Base-by-base conservation (phyloP, 2,888 invertebrate genomes). In the Dryobotodes eremita region DNA sequence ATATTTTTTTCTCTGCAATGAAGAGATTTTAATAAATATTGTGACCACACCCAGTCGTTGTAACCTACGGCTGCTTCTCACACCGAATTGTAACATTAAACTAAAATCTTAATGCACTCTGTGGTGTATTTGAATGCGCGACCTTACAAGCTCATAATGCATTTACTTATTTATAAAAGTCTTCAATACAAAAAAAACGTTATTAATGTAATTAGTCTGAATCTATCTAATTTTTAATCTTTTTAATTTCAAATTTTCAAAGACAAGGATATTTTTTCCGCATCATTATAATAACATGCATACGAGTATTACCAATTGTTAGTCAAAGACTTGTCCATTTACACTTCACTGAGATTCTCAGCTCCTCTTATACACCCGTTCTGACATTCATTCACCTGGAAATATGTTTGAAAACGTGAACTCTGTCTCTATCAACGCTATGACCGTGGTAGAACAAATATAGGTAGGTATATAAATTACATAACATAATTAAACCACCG, bases 1-100 rank as follows among this genome's bases (percentile, higher is more conserved):
- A 50, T 70, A n/a, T 65, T 82, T 71, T 93, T 94, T 93, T 92
- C 92, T 92, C 83, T 91, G 81, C 90, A 94, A 95, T 95, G 94
- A 95, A 95, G 95, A 95, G 93, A 92, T 95, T 94, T 95, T 95
- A 95, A 95, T 95, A 95, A 95, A 95, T 94, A 93, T 90, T 69
- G 84, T 79, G 91, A 90, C 94, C 95, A 95, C 95, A 93, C 95
- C 95, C 94, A 90, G 80, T 53, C 81, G 78, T 80, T 82, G 80
- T 87, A 75, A 68, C 36, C 23, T 59, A 15, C 48, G 88, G 87
- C 31, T 65, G 79, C 8, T 11, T 83, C 15, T 94, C 59, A 94
- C 94, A 95, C 94, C 90, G 50, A 31, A 50, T 2, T 69, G 23
- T 50, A 69, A 50, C 15, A 5, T 65, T 15, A 8, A n/a, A 42